Percentiles rank a stretch among this genome's conserved stretches.
phyloP scores from a whole-genome alignment of 1,140 invertebrate species.

The Trigoniulus corallinus region DNA sequence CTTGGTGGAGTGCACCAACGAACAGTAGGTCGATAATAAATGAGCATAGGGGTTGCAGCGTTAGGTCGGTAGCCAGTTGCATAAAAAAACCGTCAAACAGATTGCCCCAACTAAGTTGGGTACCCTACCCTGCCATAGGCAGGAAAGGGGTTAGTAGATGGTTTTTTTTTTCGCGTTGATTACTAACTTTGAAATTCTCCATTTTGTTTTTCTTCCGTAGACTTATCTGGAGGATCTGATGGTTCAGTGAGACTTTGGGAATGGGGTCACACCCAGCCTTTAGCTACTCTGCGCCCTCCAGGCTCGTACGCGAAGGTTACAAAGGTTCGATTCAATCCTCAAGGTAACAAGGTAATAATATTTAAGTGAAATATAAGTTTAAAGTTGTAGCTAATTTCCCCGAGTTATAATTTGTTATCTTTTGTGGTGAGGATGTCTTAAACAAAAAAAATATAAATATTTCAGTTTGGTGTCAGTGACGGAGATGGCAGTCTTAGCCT shows the following conservation, averaged over 20 bases:
- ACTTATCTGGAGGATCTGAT: conserved; percentile 91
- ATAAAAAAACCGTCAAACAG: no score
- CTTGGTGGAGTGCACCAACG: no score
- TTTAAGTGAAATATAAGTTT: background rate
- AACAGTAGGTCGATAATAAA: no score
- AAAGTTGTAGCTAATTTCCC: background rate
- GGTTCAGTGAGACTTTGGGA: conserved; percentile 96
- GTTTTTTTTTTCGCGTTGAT: no score
- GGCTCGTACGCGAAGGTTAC: conserved; percentile 93
- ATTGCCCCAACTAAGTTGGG: no score
- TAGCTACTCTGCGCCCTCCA: conserved; percentile 71
- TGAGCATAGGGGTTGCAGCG: no score
- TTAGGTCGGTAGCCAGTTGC: no score
- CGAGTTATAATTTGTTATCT: conserved; percentile 3
- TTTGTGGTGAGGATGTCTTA: no score
- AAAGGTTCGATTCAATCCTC: conserved; percentile 79
- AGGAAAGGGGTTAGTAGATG: no score
- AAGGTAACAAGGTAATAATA: conserved; percentile 72
- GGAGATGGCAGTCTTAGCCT: conserved; percentile 54
- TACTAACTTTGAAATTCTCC: background rate
- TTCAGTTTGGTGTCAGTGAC: conserved; percentile 77
- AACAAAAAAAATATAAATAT: no score
- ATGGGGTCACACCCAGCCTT: conserved; percentile 81
- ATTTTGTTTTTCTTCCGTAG: conserved; percentile 29
- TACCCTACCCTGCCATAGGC: no score